Percentiles rank a stretch among this genome's conserved stretches.
Conservation (phyloP, 2,113 vertebrate genomes). For the Tachysurus vachellii region DNA sequence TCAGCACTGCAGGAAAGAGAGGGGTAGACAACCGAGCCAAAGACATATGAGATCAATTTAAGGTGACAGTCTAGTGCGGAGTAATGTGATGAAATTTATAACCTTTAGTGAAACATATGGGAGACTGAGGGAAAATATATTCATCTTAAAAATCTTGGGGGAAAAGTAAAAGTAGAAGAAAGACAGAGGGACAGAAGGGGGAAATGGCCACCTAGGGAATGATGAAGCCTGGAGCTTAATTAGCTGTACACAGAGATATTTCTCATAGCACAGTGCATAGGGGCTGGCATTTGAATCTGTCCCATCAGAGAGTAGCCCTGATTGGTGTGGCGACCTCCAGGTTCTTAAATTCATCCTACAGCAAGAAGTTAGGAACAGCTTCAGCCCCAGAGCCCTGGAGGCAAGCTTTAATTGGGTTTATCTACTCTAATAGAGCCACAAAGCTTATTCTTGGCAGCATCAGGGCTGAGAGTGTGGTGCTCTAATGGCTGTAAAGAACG, state of each 20-base stretch:
- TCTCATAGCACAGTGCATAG: slow-evolving; percentile 27
- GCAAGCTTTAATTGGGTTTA: slow-evolving; percentile 58
- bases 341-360: slow-evolving; percentile 44
- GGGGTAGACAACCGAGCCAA: slow-evolving; percentile 43
- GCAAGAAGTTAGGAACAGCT: slow-evolving; percentile 22
- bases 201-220: slow-evolving; percentile 1
- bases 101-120: slow-evolving; percentile 65
- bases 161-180: slow-evolving; percentile 45
- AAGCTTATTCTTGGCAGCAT: slow-evolving; percentile 34
- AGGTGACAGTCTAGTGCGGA: slow-evolving; percentile 38
- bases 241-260: slow-evolving; percentile 58
- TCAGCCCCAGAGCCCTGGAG: slow-evolving; percentile 15
- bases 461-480: not conserved
- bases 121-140: slow-evolving; percentile 51
- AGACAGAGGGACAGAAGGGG: slow-evolving; percentile 38
- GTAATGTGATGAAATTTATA: slow-evolving; percentile 61
- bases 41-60: slow-evolving; percentile 64
- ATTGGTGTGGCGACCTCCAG: slow-evolving; percentile 54
- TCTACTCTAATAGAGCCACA: slow-evolving; percentile 44
- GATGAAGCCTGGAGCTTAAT: slow-evolving; percentile 61
- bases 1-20: slow-evolving; percentile 5
- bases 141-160: slow-evolving; percentile 50
- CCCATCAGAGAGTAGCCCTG: slow-evolving; percentile 29
- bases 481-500: slow-evolving; percentile 9
- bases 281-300: slow-evolving; percentile 61